Percentiles rank a stretch among this genome's conserved stretches.
phyloP scores from a whole-genome alignment of 1,140 invertebrate genomes.

The Leptinotarsa lineolata region DNA sequence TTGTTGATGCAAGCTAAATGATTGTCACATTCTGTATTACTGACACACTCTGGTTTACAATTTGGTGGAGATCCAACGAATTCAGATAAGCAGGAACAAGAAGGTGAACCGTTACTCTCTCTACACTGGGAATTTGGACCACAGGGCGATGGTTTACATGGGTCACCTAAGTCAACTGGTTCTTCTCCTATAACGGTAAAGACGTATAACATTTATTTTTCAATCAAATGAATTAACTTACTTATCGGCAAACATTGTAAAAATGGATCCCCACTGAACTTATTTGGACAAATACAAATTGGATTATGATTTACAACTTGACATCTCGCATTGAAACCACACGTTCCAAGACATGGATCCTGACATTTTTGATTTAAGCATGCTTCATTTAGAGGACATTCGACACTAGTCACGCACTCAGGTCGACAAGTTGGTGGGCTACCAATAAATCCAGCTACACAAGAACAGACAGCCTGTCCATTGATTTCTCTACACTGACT shows the following conservation, averaged over 20 bases:
- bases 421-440: conserved; percentile 66
- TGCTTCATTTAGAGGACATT: conserved; percentile 62
- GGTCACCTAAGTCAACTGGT: conserved; percentile 56
- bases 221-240: conserved; percentile 43
- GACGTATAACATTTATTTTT: conserved; percentile 6
- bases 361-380: conserved; percentile 67
- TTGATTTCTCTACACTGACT: conserved; percentile 65
- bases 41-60: conserved; percentile 76
- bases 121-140: conserved; percentile 76
- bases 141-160: conserved; percentile 78
- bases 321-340: conserved; percentile 67
- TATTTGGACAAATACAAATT: conserved; percentile 66
- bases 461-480: conserved; percentile 66
- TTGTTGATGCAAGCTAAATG: conserved; percentile 66
- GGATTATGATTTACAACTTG: conserved; percentile 68
- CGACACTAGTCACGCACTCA: conserved; percentile 64
- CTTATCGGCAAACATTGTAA: conserved; percentile 61
- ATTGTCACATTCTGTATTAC: conserved; percentile 67
- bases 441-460: conserved; percentile 65
- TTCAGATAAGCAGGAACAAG: conserved; percentile 71
- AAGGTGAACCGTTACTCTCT: conserved; percentile 63
- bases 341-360: conserved; percentile 67
- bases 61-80: conserved; percentile 75
- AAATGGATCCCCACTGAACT: conserved; percentile 68
- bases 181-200: conserved; percentile 41